Base-by-base conservation (phyloP, 2,797 vertebrate species). In the Epinephelus coioides region DNA sequence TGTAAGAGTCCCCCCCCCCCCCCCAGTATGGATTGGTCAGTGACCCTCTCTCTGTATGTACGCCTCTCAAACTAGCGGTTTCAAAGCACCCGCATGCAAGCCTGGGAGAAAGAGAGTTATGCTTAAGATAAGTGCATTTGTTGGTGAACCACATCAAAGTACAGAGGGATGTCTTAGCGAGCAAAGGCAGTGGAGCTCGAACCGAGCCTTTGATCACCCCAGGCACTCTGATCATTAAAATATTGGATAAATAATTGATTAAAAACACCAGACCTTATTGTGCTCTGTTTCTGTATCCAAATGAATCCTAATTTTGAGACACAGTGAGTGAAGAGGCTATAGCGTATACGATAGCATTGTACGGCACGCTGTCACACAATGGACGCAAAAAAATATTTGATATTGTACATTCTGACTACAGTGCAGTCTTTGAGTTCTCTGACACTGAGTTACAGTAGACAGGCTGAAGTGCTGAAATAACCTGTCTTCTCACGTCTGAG, bases 211-310 rank as follows among this genome's bases (percentile, higher is more conserved):
- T 96, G 95, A 96, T 96, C 95, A 95, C 93, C 83, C 81, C 90
- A 80, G 93, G 94, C 93, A 93, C 95, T 95, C 92, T 95, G 94
- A 96, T 96, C 95, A 96, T 96, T 96, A 95, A 95, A 96, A 96
- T 95, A 96, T 95, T 95, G 91, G 88, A 95, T 96, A 94, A 96
- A 96, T 96, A 96, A 96, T 96, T 96, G 94, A 96, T 96, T 96
- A 93, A 94, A 95, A 96, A 94, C 90, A 92, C 91, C 89, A 94
- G 92, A 89, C 89, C 87, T 94, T 91, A 95, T 95, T 95, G 95
- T 96, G 94, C 91, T 88, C 82, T 62, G 69, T 89, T 92, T 91
- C 92, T 90, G 76, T 86, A 91, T 90, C 90, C 87, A 92, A 94
- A 93, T 88, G 83, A 87, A 93, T 86, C 92, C 78, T 69, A 85